phyloP scores from a whole-genome alignment of 2,888 invertebrate genomes.

The Netelia fuscicornis region DNA sequence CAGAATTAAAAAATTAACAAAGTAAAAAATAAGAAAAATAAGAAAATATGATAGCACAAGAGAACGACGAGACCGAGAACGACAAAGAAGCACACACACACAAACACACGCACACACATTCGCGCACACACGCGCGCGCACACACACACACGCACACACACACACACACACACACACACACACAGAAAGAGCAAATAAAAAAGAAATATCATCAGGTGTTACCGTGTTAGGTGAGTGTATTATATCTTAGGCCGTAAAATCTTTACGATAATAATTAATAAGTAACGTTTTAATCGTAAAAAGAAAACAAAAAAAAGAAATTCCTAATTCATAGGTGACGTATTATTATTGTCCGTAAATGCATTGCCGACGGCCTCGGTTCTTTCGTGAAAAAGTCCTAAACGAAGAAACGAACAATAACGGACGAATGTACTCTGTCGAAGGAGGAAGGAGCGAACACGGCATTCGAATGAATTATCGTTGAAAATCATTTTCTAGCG shows the following conservation, averaged over 20 bases:
- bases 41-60: background rate
- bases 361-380: constrained; percentile 46
- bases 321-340: constrained; percentile 64
- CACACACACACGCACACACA: background rate
- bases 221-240: constrained; percentile 81
- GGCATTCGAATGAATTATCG: background rate
- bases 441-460: background rate
- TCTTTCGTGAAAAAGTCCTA: background rate
- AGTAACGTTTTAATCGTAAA: constrained; percentile 79
- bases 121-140: background rate
- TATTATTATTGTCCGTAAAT: constrained; percentile 61
- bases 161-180: background rate
- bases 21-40: constrained; percentile 20
- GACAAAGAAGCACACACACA: background rate
- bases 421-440: background rate
- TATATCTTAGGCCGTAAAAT: constrained; percentile 79
- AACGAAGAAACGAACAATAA: background rate
- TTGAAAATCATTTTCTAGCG: constrained; percentile 7
- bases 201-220: constrained; percentile 79
- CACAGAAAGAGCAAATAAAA: constrained; percentile 9
- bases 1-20: constrained; percentile 19
- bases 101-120: too few relatives aligned
- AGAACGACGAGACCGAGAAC: constrained; percentile 9
- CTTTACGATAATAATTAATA: constrained; percentile 81
- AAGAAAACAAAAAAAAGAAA: constrained; percentile 1